Base-by-base conservation (phyloP, 2,888 invertebrate species). In the Trisateles emortualis region DNA sequence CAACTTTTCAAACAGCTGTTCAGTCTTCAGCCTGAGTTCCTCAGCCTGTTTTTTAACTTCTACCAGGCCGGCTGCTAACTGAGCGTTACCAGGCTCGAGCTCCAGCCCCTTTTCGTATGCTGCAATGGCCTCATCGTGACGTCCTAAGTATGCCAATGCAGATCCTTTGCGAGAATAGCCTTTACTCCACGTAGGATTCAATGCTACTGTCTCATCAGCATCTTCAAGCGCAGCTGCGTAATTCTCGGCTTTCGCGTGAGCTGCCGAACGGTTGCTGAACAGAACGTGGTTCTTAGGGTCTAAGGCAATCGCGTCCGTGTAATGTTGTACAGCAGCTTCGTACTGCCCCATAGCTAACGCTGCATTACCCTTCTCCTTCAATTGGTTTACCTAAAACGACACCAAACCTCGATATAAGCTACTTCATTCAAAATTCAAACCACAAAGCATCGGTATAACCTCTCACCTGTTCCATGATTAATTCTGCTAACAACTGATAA, bases 241-340 rank as follows among this genome's bases (percentile, higher is more conserved):
- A 62, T 96, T 94, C 17, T 94, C 95, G 39, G 95, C 94, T 88
- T 98, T 98, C 0, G 97, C 96, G 78, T 96, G 96, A 4, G 98
- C 98, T 4, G 98, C 98, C 0, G 98, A 98, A 49, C 98, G 95
- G 87, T 98, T 98, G 73, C 98, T 98, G 78, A 94, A 98, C 17
- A 98, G 93, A 79, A 98, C 97, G 93, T 98, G 97, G 92, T 98
- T 98, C 30, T 93, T 94, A 0, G 93, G 92, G 81, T 98, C 98
- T 56, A 98, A 83, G 10, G 92, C 88, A 61, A 98, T 97, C 3
- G 97, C 98, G 75, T 96, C 95, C 1, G 97, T 94, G 80, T 98
- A 98, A 71, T 88, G 94, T 63, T 95, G 94, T 45, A 98, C 93
- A 0, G 98, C 98, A 65, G 97, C 96, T 6, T 96, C 95, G 64